phyloP scores from a whole-genome alignment of 2,888 invertebrate species.

The Altica lythri region DNA sequence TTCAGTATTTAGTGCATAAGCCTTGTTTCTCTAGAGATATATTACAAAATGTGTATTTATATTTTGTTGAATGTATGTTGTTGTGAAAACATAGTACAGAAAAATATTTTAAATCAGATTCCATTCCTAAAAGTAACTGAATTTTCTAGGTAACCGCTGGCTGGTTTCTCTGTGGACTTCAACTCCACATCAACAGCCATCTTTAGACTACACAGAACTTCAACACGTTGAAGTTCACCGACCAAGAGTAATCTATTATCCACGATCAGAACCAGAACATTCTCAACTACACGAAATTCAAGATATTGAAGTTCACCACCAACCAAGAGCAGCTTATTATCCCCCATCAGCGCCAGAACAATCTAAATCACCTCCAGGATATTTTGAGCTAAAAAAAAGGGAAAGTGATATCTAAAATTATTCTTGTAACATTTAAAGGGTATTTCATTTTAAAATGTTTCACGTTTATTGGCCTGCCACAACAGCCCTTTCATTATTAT shows the following conservation, averaged over 20 bases:
- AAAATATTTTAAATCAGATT: neutral
- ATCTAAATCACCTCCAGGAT: conserved; percentile 54
- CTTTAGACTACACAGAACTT: conserved; percentile 78
- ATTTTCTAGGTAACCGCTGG: conserved; percentile 76
- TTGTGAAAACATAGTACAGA: too few relatives aligned
- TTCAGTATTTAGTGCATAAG: too few relatives aligned
- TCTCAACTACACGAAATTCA: conserved; percentile 63
- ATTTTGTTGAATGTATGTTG: too few relatives aligned
- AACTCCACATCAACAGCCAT: conserved; percentile 81
- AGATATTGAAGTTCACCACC: conserved; percentile 54
- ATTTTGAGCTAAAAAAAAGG: conserved; percentile 64
- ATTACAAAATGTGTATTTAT: too few relatives aligned
- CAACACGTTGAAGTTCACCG: conserved; percentile 58
- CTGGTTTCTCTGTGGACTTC: conserved; percentile 82
- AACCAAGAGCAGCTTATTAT: conserved; percentile 54
- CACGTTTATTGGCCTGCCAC: conserved; percentile 79
- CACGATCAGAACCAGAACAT: conserved; percentile 49
- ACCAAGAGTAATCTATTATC: neutral
- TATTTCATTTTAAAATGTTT: conserved; percentile 57
- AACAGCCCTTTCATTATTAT: conserved; percentile 72
- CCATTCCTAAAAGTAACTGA: neutral
- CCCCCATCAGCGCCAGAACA: conserved; percentile 51
- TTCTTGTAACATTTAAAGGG: too few relatives aligned
- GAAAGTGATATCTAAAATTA: conserved; percentile 74
- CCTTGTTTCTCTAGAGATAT: too few relatives aligned